Evolutionary conservation across 2,888 invertebrate genomes (phyloP), one percentile per base, ranked within the genome.

Genomic region (Iselma pallidipennis): DNA sequence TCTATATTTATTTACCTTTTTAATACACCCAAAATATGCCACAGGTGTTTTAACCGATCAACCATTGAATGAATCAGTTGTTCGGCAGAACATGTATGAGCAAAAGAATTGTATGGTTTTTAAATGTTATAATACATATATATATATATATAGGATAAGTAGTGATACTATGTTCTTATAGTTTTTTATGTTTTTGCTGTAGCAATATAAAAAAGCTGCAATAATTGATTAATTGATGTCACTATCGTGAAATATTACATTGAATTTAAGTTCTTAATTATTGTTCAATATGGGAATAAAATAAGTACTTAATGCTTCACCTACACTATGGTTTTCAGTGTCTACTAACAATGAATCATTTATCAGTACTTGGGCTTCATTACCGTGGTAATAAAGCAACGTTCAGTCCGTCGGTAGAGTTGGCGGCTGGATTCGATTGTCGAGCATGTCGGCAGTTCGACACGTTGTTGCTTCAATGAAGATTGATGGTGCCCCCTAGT

Each of bases 301-400:
- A 55, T 37, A 49, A 54, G 50, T 49, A 50, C 50, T 57, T 49
- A 49, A 28, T 21, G 65, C 67, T 74, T 75, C 76, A 78, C 77
- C 77, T 77, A 74, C 68, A 71, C 68, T 66, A 66, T 56, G 69
- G 68, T 66, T 56, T 70, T 66, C 65, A 71, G 21, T 16, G 71
- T 70, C 76, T 73, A 77, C 77, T 77, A 78, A 76, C 76, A 76
- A 75, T 76, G 76, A 76, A 73, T 75, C 74, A 77, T 78, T 77
- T 77, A 78, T 78, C 77, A 78, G 73, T 73, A 77, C 76, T 71
- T 76, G 73, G 71, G 76, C 76, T 78, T 77, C 76, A 78, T 78
- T 78, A 76, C 72, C 61, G 69, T 65, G 61, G 74, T 75, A 78
- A 77, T 78, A 75, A 77, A 78, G 75, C 77, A 69, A 65, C 73